These are phyloP conservation scores for Lasiurus borealis DNA, from an alignment of 2,113 vertebrate species.

Conservation along the genomic window DNA sequence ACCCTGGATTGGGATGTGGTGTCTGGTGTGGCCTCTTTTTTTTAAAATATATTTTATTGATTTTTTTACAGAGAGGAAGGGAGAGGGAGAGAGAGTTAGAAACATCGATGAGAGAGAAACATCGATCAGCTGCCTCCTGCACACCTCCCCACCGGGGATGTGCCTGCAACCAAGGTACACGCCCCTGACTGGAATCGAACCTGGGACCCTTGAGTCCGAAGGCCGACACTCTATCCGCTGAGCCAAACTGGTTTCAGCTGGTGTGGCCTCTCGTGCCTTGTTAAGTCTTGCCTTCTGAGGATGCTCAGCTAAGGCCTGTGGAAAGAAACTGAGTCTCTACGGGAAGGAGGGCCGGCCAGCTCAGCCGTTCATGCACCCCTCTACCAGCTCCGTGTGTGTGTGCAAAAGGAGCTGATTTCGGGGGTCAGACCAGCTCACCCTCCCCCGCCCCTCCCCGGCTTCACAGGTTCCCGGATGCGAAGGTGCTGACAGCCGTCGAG, in stretches of 20 bases:
- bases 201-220: too few species aligned
- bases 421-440: not conserved
- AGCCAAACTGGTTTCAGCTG: not conserved
- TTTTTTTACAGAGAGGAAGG: too few species aligned
- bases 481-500: slow-evolving; percentile 55
- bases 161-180: too few species aligned
- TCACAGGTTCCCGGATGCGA: slow-evolving; percentile 84
- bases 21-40: not conserved
- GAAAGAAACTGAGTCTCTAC: not conserved
- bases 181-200: too few species aligned
- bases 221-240: too few species aligned
- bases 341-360: not conserved
- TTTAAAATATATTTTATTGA: too few species aligned
- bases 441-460: not conserved
- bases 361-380: not conserved
- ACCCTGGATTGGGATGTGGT: not conserved
- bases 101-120: too few species aligned
- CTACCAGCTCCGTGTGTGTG: not conserved
- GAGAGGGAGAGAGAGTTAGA: too few species aligned
- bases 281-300: not conserved
- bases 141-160: too few species aligned
- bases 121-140: too few species aligned
- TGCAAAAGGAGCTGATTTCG: not conserved
- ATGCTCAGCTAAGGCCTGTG: not conserved
- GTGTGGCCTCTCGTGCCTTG: not conserved